Conservation (phyloP, 2,113 vertebrate species). For the Halichoerus grypus region DNA sequence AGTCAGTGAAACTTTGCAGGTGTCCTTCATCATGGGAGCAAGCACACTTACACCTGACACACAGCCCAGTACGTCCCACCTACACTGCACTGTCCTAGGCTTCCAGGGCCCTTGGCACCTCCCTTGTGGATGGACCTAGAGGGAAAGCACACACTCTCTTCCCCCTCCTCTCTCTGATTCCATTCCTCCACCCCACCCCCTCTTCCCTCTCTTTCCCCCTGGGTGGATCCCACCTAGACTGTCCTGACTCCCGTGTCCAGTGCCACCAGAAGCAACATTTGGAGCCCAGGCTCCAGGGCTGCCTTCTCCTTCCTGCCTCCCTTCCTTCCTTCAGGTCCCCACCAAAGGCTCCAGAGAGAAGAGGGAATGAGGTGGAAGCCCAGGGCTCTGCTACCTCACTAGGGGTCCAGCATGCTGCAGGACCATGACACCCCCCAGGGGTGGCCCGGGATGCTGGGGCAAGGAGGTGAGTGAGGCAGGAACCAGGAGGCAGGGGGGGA, state of each 20-base stretch:
- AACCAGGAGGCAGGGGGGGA: neutral
- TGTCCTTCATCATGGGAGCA: neutral
- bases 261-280: neutral
- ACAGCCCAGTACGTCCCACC: neutral
- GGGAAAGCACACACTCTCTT: neutral
- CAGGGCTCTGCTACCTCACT: neutral
- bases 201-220: neutral
- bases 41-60: neutral
- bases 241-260: neutral
- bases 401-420: neutral
- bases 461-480: neutral
- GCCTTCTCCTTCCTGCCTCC: neutral
- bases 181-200: accelerated
- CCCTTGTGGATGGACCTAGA: neutral
- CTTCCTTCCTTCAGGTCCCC: neutral
- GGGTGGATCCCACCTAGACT: neutral
- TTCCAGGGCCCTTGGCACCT: neutral
- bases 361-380: neutral
- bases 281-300: neutral
- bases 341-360: neutral
- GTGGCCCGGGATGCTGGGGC: neutral
- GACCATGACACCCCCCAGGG: neutral
- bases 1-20: neutral
- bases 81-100: neutral
- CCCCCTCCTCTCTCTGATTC: neutral